Evolutionary conservation across 2,888 invertebrate genomes (phyloP).

Genomic region (Micropterix aruncella): DNA sequence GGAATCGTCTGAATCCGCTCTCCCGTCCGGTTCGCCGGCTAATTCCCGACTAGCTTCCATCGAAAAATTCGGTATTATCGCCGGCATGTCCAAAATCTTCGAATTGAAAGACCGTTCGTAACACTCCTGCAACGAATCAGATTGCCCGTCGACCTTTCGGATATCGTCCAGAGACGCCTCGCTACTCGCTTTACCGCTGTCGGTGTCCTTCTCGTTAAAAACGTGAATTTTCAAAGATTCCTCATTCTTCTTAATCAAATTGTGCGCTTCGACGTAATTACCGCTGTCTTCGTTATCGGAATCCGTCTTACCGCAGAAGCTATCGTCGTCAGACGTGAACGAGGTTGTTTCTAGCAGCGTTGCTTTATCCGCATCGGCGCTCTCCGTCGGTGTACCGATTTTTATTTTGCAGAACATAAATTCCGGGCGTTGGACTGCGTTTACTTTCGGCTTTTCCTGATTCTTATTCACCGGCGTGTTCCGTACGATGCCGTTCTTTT

Average conservation of each 20-base stretch:
- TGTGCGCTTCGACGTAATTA: constrained; percentile 33
- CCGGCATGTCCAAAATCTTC: constrained; percentile 27
- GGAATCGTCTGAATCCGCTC: constrained; percentile 65
- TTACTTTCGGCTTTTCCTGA: constrained; percentile 51
- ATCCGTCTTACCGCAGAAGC: constrained; percentile 37
- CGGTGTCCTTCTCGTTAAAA: constrained; percentile 28
- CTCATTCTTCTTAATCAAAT: constrained; percentile 20
- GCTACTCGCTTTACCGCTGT: constrained; percentile 21
- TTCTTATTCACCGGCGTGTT: constrained; percentile 52
- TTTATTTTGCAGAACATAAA: constrained; percentile 40
- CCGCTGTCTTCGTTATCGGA: constrained; percentile 44
- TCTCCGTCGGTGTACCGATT: constrained; percentile 33
- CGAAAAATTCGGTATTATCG: constrained; percentile 34
- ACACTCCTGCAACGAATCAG: constrained; percentile 16
- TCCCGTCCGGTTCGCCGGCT: constrained; percentile 78
- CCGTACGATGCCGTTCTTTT: constrained; percentile 35
- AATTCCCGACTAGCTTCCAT: constrained; percentile 57
- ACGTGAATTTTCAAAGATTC: constrained; percentile 38
- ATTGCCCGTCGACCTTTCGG: constrained; percentile 32
- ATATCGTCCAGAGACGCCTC: constrained; percentile 27
- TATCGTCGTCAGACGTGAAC: constrained; percentile 35
- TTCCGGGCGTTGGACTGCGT: constrained; percentile 32
- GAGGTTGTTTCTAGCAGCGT: constrained; percentile 36
- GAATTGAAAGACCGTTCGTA: constrained; percentile 16
- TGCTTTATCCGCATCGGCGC: constrained; percentile 40